Percentiles rank a stretch among this genome's conserved stretches.
phyloP scores from a whole-genome alignment of 2,113 vertebrate genomes.

The Oreochromis aureus region DNA sequence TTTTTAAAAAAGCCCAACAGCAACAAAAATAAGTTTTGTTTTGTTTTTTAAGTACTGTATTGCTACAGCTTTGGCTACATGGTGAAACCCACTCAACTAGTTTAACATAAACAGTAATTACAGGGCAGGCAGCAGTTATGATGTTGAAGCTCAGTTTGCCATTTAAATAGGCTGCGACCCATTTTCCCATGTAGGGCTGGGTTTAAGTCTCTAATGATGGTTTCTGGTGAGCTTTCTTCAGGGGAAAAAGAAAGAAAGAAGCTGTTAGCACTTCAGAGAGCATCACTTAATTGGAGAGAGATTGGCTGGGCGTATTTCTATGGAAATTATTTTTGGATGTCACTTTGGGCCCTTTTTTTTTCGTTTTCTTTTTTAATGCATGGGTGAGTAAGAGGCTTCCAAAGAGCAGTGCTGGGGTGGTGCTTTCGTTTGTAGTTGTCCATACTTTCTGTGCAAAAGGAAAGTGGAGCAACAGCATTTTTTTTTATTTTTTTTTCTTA shows the following conservation, averaged over 20 bases:
- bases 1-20: no score
- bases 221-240: background rate
- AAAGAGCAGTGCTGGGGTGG: background rate
- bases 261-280: background rate
- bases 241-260: background rate
- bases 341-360: background rate
- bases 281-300: slow-evolving; percentile 21
- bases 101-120: background rate
- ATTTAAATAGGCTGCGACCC: background rate
- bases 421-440: background rate
- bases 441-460: background rate
- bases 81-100: background rate
- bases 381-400: background rate
- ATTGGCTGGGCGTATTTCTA: slow-evolving; percentile 1
- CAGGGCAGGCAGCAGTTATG: background rate
- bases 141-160: background rate
- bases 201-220: slow-evolving; percentile 17
- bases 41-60: background rate
- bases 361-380: background rate
- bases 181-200: background rate
- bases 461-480: background rate
- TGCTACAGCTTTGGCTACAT: background rate
- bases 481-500: no score
- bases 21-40: background rate
- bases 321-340: slow-evolving; percentile 15